Conservation (phyloP, 2,113 vertebrate species). For the Callipepla californica region DNA sequence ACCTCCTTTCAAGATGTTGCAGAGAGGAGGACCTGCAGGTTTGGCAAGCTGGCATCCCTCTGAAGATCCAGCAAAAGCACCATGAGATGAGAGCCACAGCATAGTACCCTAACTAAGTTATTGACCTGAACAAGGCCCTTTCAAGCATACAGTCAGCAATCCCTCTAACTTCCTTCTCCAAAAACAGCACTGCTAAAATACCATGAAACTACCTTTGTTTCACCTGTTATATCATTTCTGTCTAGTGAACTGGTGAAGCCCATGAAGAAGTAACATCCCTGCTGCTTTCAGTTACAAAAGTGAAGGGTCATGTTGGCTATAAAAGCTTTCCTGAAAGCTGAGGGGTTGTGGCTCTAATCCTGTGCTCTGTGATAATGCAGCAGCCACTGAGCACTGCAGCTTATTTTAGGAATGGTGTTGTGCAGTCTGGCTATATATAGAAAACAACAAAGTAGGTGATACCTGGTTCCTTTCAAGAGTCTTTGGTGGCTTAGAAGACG, state of each 20-base stretch:
- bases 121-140: neutral
- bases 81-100: neutral
- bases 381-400: neutral
- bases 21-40: neutral
- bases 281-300: neutral
- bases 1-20: too few species aligned
- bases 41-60: neutral
- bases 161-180: neutral
- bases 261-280: neutral
- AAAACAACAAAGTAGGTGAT: constrained; percentile 16
- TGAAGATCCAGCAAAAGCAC: neutral
- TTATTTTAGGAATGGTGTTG: constrained; percentile 55
- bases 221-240: neutral
- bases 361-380: neutral
- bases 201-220: neutral
- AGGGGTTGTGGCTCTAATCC: neutral
- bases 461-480: neutral
- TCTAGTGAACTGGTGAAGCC: neutral
- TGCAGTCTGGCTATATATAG: constrained; percentile 30
- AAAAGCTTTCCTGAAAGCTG: constrained; percentile 16
- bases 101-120: neutral
- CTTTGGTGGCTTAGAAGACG: neutral
- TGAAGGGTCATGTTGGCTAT: neutral
- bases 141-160: neutral
- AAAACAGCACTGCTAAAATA: neutral